phyloP scores from a whole-genome alignment of 2,888 invertebrate genomes.

The Idaea dimidiata region DNA sequence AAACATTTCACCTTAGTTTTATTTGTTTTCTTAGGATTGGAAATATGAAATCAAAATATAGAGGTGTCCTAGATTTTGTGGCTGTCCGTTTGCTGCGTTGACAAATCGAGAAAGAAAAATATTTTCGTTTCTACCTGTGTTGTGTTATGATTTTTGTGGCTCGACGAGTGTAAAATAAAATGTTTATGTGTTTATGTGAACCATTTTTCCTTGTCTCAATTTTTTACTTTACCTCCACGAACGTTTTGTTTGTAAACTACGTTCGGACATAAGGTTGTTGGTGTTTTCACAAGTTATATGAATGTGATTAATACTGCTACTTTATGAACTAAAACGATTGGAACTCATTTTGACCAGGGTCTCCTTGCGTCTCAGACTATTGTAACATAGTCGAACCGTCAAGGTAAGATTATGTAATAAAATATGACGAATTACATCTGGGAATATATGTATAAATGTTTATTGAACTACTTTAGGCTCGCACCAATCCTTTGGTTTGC shows the following conservation, averaged over 20 bases:
- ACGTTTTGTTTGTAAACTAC: neutral
- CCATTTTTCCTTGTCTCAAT: neutral
- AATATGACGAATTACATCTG: too few species aligned
- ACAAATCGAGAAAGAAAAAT: neutral
- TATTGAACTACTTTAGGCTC: too few species aligned
- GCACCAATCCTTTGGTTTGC: too few species aligned
- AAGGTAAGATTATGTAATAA: too few species aligned
- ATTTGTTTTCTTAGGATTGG: neutral
- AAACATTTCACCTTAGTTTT: neutral
- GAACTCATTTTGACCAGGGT: too few species aligned
- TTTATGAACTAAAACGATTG: too few species aligned
- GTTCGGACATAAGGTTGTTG: too few species aligned
- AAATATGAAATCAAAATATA: neutral
- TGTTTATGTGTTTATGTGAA: neutral
- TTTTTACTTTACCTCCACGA: neutral
- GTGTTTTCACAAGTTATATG: too few species aligned
- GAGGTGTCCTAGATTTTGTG: neutral
- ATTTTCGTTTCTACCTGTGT: neutral
- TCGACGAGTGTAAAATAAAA: neutral
- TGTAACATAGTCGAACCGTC: too few species aligned
- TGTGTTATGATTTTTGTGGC: neutral
- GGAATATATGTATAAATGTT: too few species aligned
- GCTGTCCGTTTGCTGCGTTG: neutral
- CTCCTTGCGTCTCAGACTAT: too few species aligned
- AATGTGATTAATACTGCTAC: too few species aligned